Evolutionary conservation across 2,888 invertebrate genomes (phyloP), one percentile per base, ranked within the genome.

Genomic region (Ornithoptera alexandrae): DNA sequence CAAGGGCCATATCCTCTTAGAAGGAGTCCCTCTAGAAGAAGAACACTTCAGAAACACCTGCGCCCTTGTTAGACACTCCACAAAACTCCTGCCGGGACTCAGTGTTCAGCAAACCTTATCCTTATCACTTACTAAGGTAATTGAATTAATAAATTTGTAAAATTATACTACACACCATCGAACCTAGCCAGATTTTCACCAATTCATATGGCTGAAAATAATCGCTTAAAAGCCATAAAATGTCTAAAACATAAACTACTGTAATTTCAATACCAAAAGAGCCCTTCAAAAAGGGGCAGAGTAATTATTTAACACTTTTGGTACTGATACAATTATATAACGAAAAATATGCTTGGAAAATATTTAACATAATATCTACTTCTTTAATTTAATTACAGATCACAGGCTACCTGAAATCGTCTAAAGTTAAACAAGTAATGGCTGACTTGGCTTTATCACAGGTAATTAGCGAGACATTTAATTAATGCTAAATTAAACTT

Each of bases 361-460:
- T 10, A 10, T 10, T 7, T 39, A 10, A 39, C 7, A 39, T 39
- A 39, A 8, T 39, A 10, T 8, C 1, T 8, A 39, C 10, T 39
- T 8, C 1, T 50, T 50, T 4, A 17, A 15, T 50, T 50, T 50
- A 46, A 59, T 82, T 87, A 53, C 80, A 96, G 95, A 93, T 96
- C 73, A 94, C 96, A 20, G 95, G 95, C 3, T 96, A 96, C 79
- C 90, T 97, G 74, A 96, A 97, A 81, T 95, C 95, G 72, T 96
- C 96, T 0, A 95, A 98, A 85, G 98, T 98, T 15, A 96, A 97
- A 71, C 97, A 97, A 90, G 97, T 98, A 0, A 94, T 99, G 91
- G 97, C 97, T 0, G 98, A 99, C 86, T 93, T 99, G 74, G 99
- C 99, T 0, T 88, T 99, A 10, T 97, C 97, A 0, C 98, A 98